phyloP scores from a whole-genome alignment of 2,113 vertebrate species.

The Otolemur garnettii region DNA sequence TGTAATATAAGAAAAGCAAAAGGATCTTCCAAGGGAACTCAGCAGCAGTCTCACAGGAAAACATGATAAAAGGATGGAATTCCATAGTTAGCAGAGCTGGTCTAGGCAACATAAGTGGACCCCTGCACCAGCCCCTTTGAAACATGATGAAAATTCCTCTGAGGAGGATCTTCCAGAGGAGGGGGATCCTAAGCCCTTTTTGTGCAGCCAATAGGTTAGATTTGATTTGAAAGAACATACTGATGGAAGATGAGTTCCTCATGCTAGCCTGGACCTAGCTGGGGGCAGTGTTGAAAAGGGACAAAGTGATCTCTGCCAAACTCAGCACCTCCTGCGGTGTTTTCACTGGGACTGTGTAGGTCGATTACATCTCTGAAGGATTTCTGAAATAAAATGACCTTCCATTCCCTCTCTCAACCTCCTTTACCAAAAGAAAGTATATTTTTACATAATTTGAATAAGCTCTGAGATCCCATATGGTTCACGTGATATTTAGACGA shows the following conservation, averaged over 20 bases:
- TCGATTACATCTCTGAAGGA: not conserved
- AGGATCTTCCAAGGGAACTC: not conserved
- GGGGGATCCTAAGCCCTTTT: not conserved
- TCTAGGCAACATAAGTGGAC: accelerated
- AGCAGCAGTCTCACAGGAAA: not conserved
- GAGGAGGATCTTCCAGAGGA: not conserved
- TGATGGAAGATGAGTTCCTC: not conserved
- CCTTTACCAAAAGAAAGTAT: not conserved
- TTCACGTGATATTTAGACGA: not conserved
- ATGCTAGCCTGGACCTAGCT: not conserved
- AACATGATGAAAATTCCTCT: not conserved
- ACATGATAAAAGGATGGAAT: not conserved
- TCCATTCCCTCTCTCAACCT: not conserved
- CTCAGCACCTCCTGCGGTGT: not conserved
- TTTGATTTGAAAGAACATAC: not conserved
- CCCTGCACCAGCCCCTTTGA: not conserved
- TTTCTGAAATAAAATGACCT: not conserved
- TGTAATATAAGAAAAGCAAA: constrained; percentile 21
- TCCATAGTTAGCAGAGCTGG: not conserved
- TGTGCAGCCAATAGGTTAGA: not conserved
- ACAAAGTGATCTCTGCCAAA: not conserved
- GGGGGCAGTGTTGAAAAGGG: not conserved
- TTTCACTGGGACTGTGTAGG: not conserved
- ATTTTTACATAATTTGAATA: not conserved
- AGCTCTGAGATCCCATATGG: not conserved